Percentiles rank a stretch among this genome's conserved stretches.
Conservation (phyloP, 35 echinoderm and acorn worm species). For the Heliocidaris erythrogramma region DNA sequence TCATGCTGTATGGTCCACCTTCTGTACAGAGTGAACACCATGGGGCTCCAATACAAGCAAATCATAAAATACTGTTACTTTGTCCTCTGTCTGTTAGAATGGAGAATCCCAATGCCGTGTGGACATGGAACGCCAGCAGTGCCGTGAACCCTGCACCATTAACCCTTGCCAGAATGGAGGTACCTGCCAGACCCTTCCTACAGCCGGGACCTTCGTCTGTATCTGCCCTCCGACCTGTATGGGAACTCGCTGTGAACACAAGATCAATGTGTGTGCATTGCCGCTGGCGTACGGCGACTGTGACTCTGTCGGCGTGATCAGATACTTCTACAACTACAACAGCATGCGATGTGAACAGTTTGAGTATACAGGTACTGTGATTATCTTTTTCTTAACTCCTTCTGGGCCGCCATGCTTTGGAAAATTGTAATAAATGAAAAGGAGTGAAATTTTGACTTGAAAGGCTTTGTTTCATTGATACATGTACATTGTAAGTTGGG, state of each 20-base stretch:
- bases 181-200: conserved; percentile 70
- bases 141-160: conserved; percentile 71
- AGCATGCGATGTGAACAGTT: conserved; percentile 78
- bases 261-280: conserved; percentile 78
- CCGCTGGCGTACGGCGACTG: conserved; percentile 61
- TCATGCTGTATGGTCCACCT: too few relatives aligned
- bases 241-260: conserved; percentile 77
- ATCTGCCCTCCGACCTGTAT: conserved; percentile 71
- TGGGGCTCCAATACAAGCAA: neutral
- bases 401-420: neutral
- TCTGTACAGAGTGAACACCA: neutral
- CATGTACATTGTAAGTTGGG: neutral
- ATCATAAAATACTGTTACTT: neutral
- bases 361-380: conserved; percentile 68
- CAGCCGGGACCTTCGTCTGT: conserved; percentile 74
- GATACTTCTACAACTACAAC: conserved; percentile 78
- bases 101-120: conserved; percentile 57
- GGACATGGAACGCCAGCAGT: conserved; percentile 55
- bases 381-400: neutral
- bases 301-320: conserved; percentile 36
- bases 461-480: neutral
- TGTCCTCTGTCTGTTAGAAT: conserved; percentile 11
- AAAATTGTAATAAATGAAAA: neutral
- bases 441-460: neutral
- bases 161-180: conserved; percentile 83